phyloP scores from a whole-genome alignment of 2,797 vertebrate species.

The Phrynocephalus vlangalii region DNA sequence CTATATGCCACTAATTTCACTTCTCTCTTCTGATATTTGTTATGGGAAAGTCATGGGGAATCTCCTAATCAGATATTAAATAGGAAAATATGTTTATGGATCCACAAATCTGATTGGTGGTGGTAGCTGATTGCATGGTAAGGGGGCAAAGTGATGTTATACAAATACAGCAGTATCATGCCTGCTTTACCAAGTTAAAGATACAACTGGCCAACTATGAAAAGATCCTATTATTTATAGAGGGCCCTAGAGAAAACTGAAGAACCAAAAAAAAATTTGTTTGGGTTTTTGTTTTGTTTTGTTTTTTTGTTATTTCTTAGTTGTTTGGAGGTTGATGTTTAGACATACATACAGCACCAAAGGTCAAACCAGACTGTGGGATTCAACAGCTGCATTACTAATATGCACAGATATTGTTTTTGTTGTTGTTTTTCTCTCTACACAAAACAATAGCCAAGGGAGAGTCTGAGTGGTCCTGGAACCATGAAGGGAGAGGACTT shows the following conservation, averaged over 20 bases:
- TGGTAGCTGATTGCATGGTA: neutral
- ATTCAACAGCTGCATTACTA: neutral
- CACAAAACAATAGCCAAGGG: too few relatives aligned
- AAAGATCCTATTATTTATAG: neutral
- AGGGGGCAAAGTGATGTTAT: conserved; percentile 26
- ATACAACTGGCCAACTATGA: neutral
- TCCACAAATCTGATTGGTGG: neutral
- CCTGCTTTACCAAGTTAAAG: too few relatives aligned
- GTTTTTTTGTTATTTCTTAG: neutral
- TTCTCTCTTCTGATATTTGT: conserved; percentile 22
- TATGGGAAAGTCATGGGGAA: conserved; percentile 22
- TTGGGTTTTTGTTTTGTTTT: too few relatives aligned
- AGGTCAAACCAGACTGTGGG: neutral
- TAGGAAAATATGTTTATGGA: neutral
- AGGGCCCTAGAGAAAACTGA: neutral
- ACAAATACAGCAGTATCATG: neutral
- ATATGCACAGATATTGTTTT: too few relatives aligned
- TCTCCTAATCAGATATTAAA: conserved; percentile 10
- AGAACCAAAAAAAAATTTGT: too few relatives aligned
- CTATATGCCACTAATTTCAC: neutral
- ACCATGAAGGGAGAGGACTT: too few relatives aligned
- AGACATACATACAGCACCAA: neutral
- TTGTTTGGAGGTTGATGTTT: neutral
- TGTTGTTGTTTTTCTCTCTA: too few relatives aligned
- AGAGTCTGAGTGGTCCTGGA: too few relatives aligned